Evolutionary conservation across 23 tunicate species (phyloP), one percentile per base, ranked within the genome.

Genomic region (Halocynthia aurantium): DNA sequence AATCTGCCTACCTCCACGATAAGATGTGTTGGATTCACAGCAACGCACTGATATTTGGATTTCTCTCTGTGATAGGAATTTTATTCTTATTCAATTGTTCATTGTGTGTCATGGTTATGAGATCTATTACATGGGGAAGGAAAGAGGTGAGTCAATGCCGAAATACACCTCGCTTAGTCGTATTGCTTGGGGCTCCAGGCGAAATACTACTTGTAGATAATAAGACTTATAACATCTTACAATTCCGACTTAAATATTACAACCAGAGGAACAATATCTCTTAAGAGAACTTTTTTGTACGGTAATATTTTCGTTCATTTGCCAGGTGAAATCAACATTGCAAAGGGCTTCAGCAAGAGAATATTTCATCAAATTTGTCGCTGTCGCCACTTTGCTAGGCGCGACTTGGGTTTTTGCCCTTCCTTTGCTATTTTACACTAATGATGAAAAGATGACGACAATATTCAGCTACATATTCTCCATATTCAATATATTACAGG

Each of bases 121-220:
- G 84, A 52, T 70, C 77, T 19, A 81, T 81, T 22, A 81, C 84
- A 7, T 81, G 84, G 84, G 84, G 84, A 52, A 53, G 84, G 6
- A 74, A 55, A 71, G 71, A 64, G 77, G 84, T 81, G 19, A 60
- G 17, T 15, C 2, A 17, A 2, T 15, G 2, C 64, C n/a, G 64
- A 15, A 15, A 60, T 4, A 1, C 17, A n/a, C 4, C 64, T 15
- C n/a, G 44, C 44, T 31, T 31, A 31, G 44, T 31, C 44, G 2
- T 31, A 31, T 31, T 31, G 44, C 44, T 31, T 31, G 44, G 44
- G 44, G 44, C 44, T 31, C 44, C 44, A 31, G 44, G 44, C 44
- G 44, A 31, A 31, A 0, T 31, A 31, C 44, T 31, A 31, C 44
- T 31, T 31, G 4, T 4, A 31, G 44, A 31, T 31, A 31, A 31